A percentile compares a stretch with the other conserved stretches of the same genome.
These are phyloP conservation scores for Ophioderma brevispina DNA, from an alignment of 35 echinoderm and acorn worm genomes.

Conservation along the genomic window DNA sequence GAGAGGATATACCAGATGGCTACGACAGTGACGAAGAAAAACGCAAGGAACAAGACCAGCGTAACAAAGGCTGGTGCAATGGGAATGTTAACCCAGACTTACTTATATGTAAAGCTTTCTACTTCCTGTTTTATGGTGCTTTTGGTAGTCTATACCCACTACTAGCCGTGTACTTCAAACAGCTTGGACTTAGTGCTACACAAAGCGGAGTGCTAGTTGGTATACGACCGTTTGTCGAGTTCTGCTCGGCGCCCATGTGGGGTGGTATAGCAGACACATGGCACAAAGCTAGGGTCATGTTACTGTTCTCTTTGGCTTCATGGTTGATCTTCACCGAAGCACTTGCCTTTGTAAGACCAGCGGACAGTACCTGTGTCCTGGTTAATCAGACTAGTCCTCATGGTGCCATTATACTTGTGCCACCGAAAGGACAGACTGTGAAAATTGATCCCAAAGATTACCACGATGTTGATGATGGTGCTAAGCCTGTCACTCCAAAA, in stretches of 20 bases:
- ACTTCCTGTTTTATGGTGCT: slow-evolving; percentile 91
- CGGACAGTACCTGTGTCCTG: slow-evolving; percentile 53
- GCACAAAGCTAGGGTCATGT: slow-evolving; percentile 85
- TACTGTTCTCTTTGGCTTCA: slow-evolving; percentile 80
- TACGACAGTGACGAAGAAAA: slow-evolving; percentile 9
- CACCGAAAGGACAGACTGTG: background rate
- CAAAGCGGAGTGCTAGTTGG: slow-evolving; percentile 88
- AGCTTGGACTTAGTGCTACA: slow-evolving; percentile 79
- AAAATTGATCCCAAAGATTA: background rate
- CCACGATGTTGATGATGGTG: background rate
- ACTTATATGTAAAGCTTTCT: slow-evolving; percentile 83
- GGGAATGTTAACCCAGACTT: slow-evolving; percentile 72
- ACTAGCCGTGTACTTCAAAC: slow-evolving; percentile 92
- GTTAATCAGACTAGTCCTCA: slow-evolving; percentile 43
- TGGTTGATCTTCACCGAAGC: slow-evolving; percentile 89
- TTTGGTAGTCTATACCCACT: slow-evolving; percentile 91
- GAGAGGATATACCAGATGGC: slow-evolving; percentile 37
- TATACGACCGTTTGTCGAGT: slow-evolving; percentile 90
- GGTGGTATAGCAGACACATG: slow-evolving; percentile 83
- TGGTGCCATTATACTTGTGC: background rate
- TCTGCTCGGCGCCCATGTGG: slow-evolving; percentile 88
- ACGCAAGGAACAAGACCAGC: slow-evolving; percentile 3
- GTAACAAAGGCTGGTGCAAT: slow-evolving; percentile 38
- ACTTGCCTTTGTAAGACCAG: slow-evolving; percentile 79
- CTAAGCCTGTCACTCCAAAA: background rate